Evolutionary conservation across 1,140 invertebrate genomes (phyloP).

Genomic region (Protaetia brevitarsis): DNA sequence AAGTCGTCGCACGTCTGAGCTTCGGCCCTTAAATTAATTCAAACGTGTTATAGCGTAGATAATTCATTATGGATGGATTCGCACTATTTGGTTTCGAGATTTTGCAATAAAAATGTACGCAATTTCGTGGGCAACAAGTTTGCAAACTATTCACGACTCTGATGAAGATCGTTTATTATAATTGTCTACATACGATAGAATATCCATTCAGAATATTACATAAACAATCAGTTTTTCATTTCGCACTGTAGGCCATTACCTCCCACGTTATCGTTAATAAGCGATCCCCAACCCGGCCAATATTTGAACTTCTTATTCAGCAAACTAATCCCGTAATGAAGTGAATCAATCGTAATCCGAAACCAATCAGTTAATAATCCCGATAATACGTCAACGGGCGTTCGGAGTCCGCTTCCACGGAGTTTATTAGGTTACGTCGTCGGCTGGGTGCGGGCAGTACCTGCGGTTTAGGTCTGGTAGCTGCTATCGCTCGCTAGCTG

Average conservation of each 20-base stretch:
- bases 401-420: constrained; percentile 1
- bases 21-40: too few species aligned
- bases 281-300: constrained; percentile 10
- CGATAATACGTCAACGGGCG: constrained; percentile 35
- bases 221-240: constrained; percentile 17
- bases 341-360: constrained; percentile 44
- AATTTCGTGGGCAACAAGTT: too few species aligned
- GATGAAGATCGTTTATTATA: too few species aligned
- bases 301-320: constrained; percentile 20
- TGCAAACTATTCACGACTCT: too few species aligned
- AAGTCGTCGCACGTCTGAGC: too few species aligned
- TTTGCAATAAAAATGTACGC: too few species aligned
- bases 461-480: too few species aligned
- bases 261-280: neutral
- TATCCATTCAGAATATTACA: constrained; percentile 10
- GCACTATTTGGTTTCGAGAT: too few species aligned
- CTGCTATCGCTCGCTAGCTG: too few species aligned
- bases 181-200: too few species aligned
- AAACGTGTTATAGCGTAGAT: too few species aligned
- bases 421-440: constrained; percentile 35
- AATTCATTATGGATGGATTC: too few species aligned
- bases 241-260: neutral
- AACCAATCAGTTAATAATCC: constrained; percentile 47
- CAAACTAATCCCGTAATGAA: constrained; percentile 26
- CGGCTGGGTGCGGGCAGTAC: constrained; percentile 25